phyloP scores from a whole-genome alignment of 1,140 invertebrate genomes.

The Drosophila guanche region DNA sequence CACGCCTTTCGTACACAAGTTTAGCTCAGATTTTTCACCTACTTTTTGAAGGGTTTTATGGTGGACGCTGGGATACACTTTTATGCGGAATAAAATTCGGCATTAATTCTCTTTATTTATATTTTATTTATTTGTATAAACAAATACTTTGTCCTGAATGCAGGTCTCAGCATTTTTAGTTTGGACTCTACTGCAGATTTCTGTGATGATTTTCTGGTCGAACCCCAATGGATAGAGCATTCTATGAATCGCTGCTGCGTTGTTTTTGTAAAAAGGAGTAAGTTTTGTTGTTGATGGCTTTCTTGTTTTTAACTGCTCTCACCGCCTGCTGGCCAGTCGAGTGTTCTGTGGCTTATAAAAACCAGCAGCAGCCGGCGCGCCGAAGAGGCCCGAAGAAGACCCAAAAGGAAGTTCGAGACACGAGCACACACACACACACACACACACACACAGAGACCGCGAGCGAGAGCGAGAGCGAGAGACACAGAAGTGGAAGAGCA shows the following conservation, averaged over 20 bases:
- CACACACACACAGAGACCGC: neutral
- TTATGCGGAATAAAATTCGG: too few species aligned
- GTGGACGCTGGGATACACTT: too few species aligned
- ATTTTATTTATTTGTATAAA: too few species aligned
- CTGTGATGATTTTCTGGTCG: neutral
- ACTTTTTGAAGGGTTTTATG: neutral
- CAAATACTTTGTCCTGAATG: too few species aligned
- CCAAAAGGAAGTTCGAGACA: conserved; percentile 29
- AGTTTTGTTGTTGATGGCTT: conserved; percentile 55
- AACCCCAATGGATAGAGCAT: conserved; percentile 4
- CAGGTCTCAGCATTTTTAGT: too few species aligned
- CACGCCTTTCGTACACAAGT: conserved; percentile 70
- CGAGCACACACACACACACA: conserved; percentile 26
- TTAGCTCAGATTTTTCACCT: conserved; percentile 61
- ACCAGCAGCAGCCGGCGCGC: conserved; percentile 13
- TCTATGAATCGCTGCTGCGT: neutral
- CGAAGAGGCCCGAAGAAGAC: too few species aligned
- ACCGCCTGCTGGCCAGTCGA: conserved; percentile 69
- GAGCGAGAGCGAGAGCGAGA: neutral
- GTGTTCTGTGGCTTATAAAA: conserved; percentile 67
- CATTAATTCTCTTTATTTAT: too few species aligned
- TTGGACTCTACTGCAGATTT: neutral
- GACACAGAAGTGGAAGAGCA: conserved; percentile 36
- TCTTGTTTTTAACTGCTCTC: conserved; percentile 71
- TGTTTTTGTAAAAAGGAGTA: neutral